Base-by-base conservation (phyloP, 2,113 vertebrate species). In the Orientallactaga bullata region DNA sequence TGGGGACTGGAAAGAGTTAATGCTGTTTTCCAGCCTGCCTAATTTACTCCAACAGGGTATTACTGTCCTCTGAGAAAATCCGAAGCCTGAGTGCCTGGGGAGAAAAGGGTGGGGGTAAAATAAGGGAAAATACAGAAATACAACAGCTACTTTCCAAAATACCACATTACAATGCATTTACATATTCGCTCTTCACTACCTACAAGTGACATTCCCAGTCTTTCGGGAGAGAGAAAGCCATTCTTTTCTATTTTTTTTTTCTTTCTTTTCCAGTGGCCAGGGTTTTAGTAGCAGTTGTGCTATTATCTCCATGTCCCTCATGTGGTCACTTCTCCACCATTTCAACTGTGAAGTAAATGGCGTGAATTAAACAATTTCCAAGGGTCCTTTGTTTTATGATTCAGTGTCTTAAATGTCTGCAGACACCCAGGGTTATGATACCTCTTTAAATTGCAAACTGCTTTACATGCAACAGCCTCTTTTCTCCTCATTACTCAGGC, bases 1-100 rank as follows among this genome's bases (percentile, higher is more conserved):
- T 35, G 51, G 86, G 85, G 94, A 83, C 32, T 32, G 72, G n/a
- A 65, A 93, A 89, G 85, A 93, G 88, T 89, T 93, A 93, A 85
- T 82, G 94, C 69, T 78, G 47, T 91, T 82, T 95, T 74, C 85
- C 85, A 85, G 82, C 28, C 83, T 51, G 80, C 81, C 69, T 90
- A 81, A 94, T 95, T 85, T 91, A 92, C 94, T 88, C 81, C 65
- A 60, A 71, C 60, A 78, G 79, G 42, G 28, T 79, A 35, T 85
- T 85, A 51, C 32, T 7, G 69, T 69, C 78, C 51, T 88, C 74
- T 73, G 71, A 92, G 69, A 77, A 17, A 95, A 71, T 55, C 68
- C 72, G 55, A 79, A 91, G 28, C 39, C n/a, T 8, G 13, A 79
- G 37, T 60, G 77, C 74, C 63, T 85, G 35, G 30, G 58, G 83